Conservation (phyloP, 2,113 vertebrate species). For the Chrysemys picta region DNA sequence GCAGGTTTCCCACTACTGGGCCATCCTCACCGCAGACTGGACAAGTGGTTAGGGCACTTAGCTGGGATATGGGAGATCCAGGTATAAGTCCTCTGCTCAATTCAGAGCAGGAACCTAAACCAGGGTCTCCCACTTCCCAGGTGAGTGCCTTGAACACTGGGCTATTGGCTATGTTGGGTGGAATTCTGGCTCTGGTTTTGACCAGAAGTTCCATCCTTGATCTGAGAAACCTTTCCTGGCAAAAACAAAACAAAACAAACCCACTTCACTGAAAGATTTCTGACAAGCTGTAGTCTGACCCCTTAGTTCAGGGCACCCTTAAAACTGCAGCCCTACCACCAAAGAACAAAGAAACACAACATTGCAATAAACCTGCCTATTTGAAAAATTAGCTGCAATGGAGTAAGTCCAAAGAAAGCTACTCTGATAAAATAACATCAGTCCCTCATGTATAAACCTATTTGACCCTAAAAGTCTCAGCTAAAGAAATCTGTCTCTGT, state of each 20-base stretch:
- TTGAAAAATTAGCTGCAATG: neutral
- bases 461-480: neutral
- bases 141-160: neutral
- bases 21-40: neutral
- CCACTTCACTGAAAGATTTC: neutral
- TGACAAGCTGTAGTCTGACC: neutral
- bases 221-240: neutral
- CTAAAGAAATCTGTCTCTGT: neutral
- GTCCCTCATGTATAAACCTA: constrained; percentile 6
- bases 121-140: neutral
- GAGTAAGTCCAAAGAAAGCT: neutral
- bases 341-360: neutral
- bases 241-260: neutral
- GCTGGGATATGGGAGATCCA: neutral
- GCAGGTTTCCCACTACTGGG: too few relatives aligned
- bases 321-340: neutral
- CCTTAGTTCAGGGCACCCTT: neutral
- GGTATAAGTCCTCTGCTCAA: neutral
- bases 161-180: neutral
- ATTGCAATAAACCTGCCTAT: accelerated
- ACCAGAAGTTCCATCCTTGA: neutral
- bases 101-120: neutral
- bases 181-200: neutral
- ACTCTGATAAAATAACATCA: constrained; percentile 11
- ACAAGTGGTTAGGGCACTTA: neutral